Base-by-base conservation (phyloP, 2,113 vertebrate species). In the Theristicus caerulescens region DNA sequence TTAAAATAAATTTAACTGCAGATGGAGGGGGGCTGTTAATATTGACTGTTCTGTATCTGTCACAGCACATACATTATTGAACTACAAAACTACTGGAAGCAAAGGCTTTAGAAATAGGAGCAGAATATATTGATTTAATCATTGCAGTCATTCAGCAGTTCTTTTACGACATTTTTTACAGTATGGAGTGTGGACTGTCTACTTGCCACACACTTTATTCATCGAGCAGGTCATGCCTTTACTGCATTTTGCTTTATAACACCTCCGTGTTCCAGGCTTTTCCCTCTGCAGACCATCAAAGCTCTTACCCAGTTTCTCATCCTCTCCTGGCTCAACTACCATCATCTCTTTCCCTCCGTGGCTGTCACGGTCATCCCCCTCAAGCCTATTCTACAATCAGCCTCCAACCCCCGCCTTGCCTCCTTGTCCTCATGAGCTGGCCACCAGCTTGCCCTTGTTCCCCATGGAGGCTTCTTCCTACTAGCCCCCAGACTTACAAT, bases 91-190 rank as follows among this genome's bases (percentile, higher is more conserved):
- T 79, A 88, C 74, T 93, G 62, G 83, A 95, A 94, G 77, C 54
- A 88, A 62, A 82, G 80, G 38, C 70, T 97, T 95, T 93, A 70
- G 86, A 95, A 95, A 95, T 44, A 96, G 36, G 72, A 92, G 87
- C 72, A 93, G 80, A 91, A 93, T 82, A 62, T 69, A 77, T 62
- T 94, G 93, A 94, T 92, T 96, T 95, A 93, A 93, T 84, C 20
- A 91, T 91, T 88, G 69, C 58, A 71, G 94, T 96, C 2, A 1
- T 96, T 95, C 92, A 94, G 77, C 71, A 62, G 74, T 67, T 72
- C 34, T 64, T 94, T 87, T 93, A 89, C 2, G 8, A 52, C 38
- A 26, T 71, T 87, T 88, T 94, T 96, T 90, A 88, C 69, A 58
- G 31, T 44, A 47, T 40, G 31, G 82, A 70, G 40, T 4, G 5